phyloP scores from a whole-genome alignment of 2,888 invertebrate species.

The Campopleginae sp. region DNA sequence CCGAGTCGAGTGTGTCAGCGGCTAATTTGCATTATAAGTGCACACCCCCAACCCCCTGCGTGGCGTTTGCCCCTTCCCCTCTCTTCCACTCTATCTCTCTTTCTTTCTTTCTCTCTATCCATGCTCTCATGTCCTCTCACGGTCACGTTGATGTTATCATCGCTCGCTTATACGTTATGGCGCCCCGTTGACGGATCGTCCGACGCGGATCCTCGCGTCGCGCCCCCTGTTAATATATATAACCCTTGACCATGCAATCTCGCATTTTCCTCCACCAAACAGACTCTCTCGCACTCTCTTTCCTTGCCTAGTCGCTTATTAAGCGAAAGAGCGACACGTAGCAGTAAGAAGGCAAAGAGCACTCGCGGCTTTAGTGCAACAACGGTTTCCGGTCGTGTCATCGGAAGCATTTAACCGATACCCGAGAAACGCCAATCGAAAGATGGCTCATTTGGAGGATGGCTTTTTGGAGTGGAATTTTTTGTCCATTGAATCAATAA shows the following conservation, averaged over 20 bases:
- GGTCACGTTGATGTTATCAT: constrained; percentile 81
- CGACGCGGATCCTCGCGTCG: constrained; percentile 62
- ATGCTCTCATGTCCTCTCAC: constrained; percentile 19
- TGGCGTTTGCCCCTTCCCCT: constrained; percentile 30
- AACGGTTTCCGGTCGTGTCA: constrained; percentile 34
- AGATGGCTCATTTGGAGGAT: no score
- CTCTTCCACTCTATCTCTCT: constrained; percentile 2
- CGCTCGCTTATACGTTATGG: constrained; percentile 81
- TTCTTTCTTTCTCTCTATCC: constrained; percentile 44
- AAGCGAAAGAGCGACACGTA: not conserved
- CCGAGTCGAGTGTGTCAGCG: constrained; percentile 81
- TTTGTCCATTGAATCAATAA: not conserved
- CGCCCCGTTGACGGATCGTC: constrained; percentile 79
- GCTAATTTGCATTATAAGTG: constrained; percentile 84
- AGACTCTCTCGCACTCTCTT: constrained; percentile 3
- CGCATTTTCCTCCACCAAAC: not conserved
- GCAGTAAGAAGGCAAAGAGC: constrained; percentile 6
- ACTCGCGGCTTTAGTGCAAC: not conserved
- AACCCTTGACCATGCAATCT: constrained; percentile 41
- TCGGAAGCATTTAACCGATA: not conserved
- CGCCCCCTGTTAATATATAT: constrained; percentile 53
- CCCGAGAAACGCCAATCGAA: not conserved
- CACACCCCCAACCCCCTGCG: constrained; percentile 54
- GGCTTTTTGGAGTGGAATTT: not conserved
- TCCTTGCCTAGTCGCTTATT: not conserved